These are phyloP conservation scores for Agriopis marginaria DNA, from an alignment of 2,888 invertebrate species.

Conservation along the genomic window DNA sequence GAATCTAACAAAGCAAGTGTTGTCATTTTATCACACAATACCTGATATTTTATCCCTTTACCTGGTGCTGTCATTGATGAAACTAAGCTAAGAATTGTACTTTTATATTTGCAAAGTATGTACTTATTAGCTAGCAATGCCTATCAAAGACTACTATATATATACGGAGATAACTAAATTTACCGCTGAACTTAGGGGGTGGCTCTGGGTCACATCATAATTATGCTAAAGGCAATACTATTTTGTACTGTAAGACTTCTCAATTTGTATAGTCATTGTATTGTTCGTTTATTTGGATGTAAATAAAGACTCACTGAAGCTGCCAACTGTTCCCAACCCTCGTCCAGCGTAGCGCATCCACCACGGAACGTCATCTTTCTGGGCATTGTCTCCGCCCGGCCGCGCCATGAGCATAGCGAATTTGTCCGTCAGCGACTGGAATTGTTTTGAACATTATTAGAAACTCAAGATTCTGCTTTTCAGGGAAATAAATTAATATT, in stretches of 20 bases:
- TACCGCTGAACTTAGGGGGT: slow-evolving; percentile 17
- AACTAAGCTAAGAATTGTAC: neutral
- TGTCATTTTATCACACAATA: too few relatives aligned
- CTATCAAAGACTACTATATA: too few relatives aligned
- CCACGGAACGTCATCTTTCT: slow-evolving; percentile 95
- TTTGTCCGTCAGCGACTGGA: slow-evolving; percentile 92
- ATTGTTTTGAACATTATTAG: slow-evolving; percentile 58
- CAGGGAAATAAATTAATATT: slow-evolving; percentile 51
- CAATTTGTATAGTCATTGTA: slow-evolving; percentile 7
- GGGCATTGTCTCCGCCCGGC: slow-evolving; percentile 91
- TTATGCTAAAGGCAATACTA: neutral
- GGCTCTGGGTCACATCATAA: neutral
- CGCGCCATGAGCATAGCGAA: slow-evolving; percentile 92
- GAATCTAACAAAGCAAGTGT: too few relatives aligned
- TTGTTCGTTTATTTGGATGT: slow-evolving; percentile 10
- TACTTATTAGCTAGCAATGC: too few relatives aligned
- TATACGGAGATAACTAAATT: neutral
- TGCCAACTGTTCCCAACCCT: slow-evolving; percentile 93
- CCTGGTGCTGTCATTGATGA: neutral
- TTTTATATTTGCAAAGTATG: too few relatives aligned
- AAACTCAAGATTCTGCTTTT: slow-evolving; percentile 27
- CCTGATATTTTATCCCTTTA: neutral
- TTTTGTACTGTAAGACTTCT: neutral
- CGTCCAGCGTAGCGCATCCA: slow-evolving; percentile 95
- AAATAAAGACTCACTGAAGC: slow-evolving; percentile 89